These are phyloP conservation scores for Lithophane socia DNA, from an alignment of 2,888 invertebrate species.

Conservation along the genomic window DNA sequence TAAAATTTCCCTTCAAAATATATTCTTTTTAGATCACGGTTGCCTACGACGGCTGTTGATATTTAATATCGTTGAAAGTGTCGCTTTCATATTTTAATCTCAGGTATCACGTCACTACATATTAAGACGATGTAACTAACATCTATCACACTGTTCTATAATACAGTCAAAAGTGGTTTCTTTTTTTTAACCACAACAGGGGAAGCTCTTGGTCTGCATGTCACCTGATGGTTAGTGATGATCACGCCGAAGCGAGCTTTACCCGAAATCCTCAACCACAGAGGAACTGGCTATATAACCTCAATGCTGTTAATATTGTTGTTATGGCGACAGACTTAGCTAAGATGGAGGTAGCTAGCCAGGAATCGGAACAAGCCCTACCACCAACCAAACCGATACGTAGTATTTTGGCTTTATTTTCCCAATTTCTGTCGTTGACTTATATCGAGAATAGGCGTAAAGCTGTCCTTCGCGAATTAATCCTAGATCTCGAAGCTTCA, in stretches of 20 bases:
- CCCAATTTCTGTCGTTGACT: not conserved
- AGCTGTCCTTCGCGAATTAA: not conserved
- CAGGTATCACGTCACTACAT: constrained; percentile 35
- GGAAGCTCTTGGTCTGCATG: too few species aligned
- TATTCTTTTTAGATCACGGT: constrained; percentile 6
- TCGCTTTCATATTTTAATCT: constrained; percentile 31
- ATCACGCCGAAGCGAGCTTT: too few species aligned
- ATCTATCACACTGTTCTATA: constrained; percentile 12
- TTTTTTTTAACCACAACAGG: too few species aligned
- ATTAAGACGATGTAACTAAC: constrained; percentile 24
- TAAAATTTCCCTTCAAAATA: constrained; percentile 4
- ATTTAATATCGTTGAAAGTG: constrained; percentile 42
- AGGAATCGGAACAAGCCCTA: too few species aligned
- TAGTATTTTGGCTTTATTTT: constrained; percentile 8
- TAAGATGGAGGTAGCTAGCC: too few species aligned
- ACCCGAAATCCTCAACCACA: too few species aligned
- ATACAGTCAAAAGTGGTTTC: constrained; percentile 12
- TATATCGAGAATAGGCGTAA: not conserved
- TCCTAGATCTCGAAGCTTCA: not conserved
- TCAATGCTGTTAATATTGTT: too few species aligned
- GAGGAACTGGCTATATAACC: too few species aligned
- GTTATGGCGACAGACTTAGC: too few species aligned
- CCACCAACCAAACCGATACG: not conserved
- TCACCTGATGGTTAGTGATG: too few species aligned
- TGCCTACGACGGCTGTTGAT: constrained; percentile 2